Evolutionary conservation across 2,797 vertebrate genomes (phyloP), one percentile per base, ranked within the genome.

Genomic region (Antennarius maculatus): DNA sequence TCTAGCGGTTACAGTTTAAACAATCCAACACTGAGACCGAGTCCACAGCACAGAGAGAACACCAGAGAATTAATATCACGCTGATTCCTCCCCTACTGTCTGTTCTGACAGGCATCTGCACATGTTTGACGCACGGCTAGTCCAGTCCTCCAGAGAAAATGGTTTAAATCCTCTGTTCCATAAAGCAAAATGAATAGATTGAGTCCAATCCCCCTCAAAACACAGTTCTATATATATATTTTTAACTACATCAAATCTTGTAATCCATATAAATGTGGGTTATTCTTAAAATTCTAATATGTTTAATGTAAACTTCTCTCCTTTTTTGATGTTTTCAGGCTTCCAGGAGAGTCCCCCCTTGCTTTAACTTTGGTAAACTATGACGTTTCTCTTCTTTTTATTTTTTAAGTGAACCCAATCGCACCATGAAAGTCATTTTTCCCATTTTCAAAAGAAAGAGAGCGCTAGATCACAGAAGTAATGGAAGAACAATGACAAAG

Each of bases 1-100:
- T 93, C 94, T 94, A 92, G 94, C 67, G 94, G 94, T 61, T 88
- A 89, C 81, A 91, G 81, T 86, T 88, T 69, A 91, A 92, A 94
- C 88, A 88, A 86, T 85, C 84, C 77, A 42, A 86, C 86, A 86
- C 73, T 81, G 80, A 63, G 63, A 80, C 58, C 45, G n/a, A 77
- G 66, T 77, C 67, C 71, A 64, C 67, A 76, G 29, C 61, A 65
- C 0, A 66, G 54, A 42, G 54, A 42, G 18, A 17, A 48, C 63
- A 7, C 10, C 27, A 18, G 39, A 28, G 5, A 39, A 43, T 8
- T 5, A 52, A 5, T 34, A 7, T 55, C 17, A 6, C 16, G 37
- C 7, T 39, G 37, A 39, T 39, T 10, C 37, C 37, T 10, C 37
- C 31, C 31, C 31, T 8, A 5, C 31, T 34, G 29, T 55, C 7